phyloP scores from a whole-genome alignment of 1,140 invertebrate species.

The Chelonus insularis region DNA sequence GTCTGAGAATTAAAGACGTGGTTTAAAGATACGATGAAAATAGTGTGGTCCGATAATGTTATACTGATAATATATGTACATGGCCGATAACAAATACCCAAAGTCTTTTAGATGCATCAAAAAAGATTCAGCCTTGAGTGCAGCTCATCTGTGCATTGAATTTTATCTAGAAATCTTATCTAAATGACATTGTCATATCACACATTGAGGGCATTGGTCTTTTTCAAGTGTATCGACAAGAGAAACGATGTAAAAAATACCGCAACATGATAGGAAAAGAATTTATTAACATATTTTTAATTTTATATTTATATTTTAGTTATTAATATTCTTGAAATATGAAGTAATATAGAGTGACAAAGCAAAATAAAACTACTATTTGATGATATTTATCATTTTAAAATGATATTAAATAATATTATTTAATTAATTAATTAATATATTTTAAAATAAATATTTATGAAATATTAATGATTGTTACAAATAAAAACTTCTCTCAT shows the following conservation, averaged over 20 bases:
- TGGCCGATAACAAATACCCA: conserved; percentile 17
- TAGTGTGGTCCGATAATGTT: background rate
- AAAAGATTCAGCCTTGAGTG: conserved; percentile 16
- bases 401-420: too few relatives aligned
- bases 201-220: conserved; percentile 6
- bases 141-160: background rate
- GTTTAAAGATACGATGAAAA: conserved; percentile 5
- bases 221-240: conserved; percentile 15
- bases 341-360: too few relatives aligned
- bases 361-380: too few relatives aligned
- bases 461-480: too few relatives aligned
- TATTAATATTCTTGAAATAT: too few relatives aligned
- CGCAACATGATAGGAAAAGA: background rate
- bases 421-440: too few relatives aligned
- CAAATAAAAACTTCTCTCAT: too few relatives aligned
- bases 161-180: conserved; percentile 36
- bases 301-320: too few relatives aligned
- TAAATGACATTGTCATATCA: conserved; percentile 37
- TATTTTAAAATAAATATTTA: too few relatives aligned
- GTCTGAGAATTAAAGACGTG: background rate
- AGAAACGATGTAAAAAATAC: conserved; percentile 6
- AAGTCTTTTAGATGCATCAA: background rate
- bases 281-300: too few relatives aligned
- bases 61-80: background rate
- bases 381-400: too few relatives aligned